Percentiles rank a stretch among this genome's conserved stretches.
phyloP scores from a whole-genome alignment of 2,797 vertebrate genomes.

The Leptatherina wallacei region DNA sequence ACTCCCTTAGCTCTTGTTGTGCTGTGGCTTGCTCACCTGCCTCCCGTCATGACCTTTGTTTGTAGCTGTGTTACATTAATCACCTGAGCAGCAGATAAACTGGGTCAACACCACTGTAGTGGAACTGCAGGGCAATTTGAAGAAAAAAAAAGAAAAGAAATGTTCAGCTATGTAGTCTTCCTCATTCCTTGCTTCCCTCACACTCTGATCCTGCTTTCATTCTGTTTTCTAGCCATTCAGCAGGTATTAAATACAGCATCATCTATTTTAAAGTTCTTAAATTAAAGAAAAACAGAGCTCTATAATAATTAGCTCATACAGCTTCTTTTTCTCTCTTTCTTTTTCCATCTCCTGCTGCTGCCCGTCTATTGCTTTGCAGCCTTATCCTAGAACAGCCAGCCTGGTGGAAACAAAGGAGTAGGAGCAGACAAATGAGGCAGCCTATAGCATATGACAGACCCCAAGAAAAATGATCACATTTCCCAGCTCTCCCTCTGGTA shows the following conservation, averaged over 20 bases:
- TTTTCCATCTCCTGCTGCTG: conserved; percentile 28
- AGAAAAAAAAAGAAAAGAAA: conserved; percentile 6
- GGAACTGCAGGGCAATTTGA: conserved; percentile 61
- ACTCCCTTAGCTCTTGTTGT: conserved; percentile 56
- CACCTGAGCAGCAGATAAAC: conserved; percentile 79
- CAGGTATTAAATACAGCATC: conserved; percentile 57
- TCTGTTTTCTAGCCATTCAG: conserved; percentile 59
- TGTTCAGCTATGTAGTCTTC: conserved; percentile 3
- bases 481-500: conserved; percentile 71
- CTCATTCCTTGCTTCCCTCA: conserved; percentile 27
- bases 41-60: conserved; percentile 77
- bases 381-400: conserved; percentile 54
- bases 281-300: conserved; percentile 64
- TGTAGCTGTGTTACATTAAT: conserved; percentile 78
- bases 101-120: conserved; percentile 77
- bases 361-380: conserved; percentile 38
- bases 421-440: conserved; percentile 81
- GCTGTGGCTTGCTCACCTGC: conserved; percentile 53
- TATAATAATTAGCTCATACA: conserved; percentile 61
- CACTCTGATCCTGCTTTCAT: conserved; percentile 36
- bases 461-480: conserved; percentile 82
- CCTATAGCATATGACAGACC: conserved; percentile 81
- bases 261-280: conserved; percentile 51
- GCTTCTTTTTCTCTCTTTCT: conserved; percentile 19
- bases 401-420: conserved; percentile 80